Base-by-base conservation (phyloP, 2,888 invertebrate species). In the Scaptomyza cyrtandrae region DNA sequence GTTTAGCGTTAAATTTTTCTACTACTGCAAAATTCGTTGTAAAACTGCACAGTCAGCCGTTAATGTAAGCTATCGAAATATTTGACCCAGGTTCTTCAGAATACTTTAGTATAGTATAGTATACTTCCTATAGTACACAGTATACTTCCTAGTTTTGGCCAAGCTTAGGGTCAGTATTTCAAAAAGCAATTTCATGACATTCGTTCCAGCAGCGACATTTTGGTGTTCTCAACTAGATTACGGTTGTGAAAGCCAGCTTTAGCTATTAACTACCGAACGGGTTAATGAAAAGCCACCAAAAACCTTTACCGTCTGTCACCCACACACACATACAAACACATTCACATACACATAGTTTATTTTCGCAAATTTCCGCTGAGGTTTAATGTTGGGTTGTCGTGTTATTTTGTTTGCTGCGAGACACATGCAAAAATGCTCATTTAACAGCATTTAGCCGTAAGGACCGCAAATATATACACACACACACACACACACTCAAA, bases 161-260 rank as follows among this genome's bases (percentile, higher is more conserved):
- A 29, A 24, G 16, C 50, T 53, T 43, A 19, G 7, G 41, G 55
- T 13, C 24, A 24, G 56, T 56, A 70, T 70, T 65, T 59, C 39
- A 19, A 65, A 76, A 63, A 75, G 70, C 49, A 67, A 56, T 52
- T 66, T 60, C 71, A 77, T 81, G 74, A 63, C 62, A 67, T 64
- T 65, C 65, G 49, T 63, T 70, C 67, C 48, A 59, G 43, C 50
- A 53, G 31, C 58, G 62, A 71, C 71, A 73, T 66, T 75, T 70
- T 65, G 62, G 39, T 72, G 53, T 53, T 63, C 50, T 27, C 55
- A n/a, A 16, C 33, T 11, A 39, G 33, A 43, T 57, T 16, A 19
- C 27, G 9, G 11, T 35, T 27, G 35, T 7, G 6, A 35, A 41
- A 35, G 29, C 46, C 46, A 29, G 29, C 39, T 71, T 44, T 33